Conservation (phyloP, 2,888 invertebrate species). For the Branchellion lobata region DNA sequence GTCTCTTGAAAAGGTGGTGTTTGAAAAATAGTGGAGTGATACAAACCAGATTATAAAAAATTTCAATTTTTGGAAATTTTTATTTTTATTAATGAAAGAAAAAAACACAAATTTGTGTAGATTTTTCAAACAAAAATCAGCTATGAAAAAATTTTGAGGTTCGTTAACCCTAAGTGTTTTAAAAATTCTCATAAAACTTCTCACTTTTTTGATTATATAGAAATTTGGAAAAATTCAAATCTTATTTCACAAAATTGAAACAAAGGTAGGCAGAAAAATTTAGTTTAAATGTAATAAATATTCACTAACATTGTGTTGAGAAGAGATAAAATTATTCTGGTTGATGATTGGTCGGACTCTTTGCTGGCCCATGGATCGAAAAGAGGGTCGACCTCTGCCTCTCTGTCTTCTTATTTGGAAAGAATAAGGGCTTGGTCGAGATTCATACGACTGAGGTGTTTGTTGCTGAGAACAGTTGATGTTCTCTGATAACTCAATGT, state of each 20-base stretch:
- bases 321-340: slow-evolving; percentile 4
- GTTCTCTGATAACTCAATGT: neutral
- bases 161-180: no score
- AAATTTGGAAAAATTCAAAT: neutral
- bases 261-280: slow-evolving; percentile 12
- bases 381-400: slow-evolving; percentile 1
- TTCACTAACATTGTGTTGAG: neutral
- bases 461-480: neutral
- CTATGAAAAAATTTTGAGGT: no score
- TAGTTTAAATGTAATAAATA: neutral
- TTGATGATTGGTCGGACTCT: neutral
- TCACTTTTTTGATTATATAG: no score
- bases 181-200: no score
- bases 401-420: slow-evolving; percentile 1
- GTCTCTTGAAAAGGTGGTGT: no score
- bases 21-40: no score
- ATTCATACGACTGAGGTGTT: neutral
- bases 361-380: neutral
- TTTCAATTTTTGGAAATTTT: no score
- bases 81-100: no score
- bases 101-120: no score
- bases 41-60: no score
- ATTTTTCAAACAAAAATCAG: no score
- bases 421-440: neutral
- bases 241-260: no score